phyloP scores from a whole-genome alignment of 2,113 vertebrate genomes.

The Ascaphus truei region DNA sequence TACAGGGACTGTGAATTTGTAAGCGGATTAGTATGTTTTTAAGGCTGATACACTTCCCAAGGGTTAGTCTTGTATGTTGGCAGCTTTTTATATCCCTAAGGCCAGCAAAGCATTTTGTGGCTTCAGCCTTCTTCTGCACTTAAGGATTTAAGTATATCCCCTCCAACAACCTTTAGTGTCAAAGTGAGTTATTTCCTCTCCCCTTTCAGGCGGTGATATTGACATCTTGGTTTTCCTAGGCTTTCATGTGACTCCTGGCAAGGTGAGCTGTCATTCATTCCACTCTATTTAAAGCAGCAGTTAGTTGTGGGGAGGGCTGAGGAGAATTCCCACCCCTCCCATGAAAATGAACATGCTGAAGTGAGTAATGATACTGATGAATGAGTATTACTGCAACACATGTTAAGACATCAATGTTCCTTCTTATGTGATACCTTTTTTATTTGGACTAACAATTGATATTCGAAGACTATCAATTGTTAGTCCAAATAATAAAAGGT shows the following conservation, averaged over 20 bases:
- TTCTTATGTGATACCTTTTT: too few relatives aligned
- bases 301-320: neutral
- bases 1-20: too few relatives aligned
- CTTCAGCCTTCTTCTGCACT: neutral
- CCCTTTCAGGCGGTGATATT: neutral
- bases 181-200: conserved; percentile 24
- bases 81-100: neutral
- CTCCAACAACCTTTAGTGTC: conserved; percentile 27
- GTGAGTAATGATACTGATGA: neutral
- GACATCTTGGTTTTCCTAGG: conserved; percentile 7
- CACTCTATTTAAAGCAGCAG: conserved; percentile 7
- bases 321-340: neutral
- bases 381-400: too few relatives aligned
- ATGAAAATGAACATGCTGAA: neutral
- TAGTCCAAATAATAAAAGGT: too few relatives aligned
- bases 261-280: conserved; percentile 11
- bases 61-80: neutral
- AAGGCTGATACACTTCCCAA: too few relatives aligned
- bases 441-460: too few relatives aligned
- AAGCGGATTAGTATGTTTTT: too few relatives aligned
- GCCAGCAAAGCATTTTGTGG: neutral
- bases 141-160: conserved; percentile 21
- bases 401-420: too few relatives aligned
- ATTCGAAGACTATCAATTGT: too few relatives aligned
- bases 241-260: neutral